These are phyloP conservation scores for Trichopria drosophilae DNA, from an alignment of 2,888 invertebrate genomes.

Conservation along the genomic window DNA sequence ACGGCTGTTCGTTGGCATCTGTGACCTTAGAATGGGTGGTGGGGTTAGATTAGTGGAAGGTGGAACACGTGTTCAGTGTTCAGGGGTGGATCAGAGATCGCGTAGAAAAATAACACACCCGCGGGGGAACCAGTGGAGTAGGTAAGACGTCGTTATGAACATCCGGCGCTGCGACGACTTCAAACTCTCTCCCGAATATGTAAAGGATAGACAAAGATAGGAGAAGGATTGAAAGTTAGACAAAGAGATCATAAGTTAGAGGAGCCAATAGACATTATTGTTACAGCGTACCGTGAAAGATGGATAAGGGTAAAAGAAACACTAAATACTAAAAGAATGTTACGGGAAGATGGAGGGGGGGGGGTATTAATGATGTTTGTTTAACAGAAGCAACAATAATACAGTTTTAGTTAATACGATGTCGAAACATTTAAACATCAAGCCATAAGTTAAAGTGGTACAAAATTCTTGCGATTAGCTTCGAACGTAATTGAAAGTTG, in stretches of 20 bases:
- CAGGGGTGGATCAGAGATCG: conserved; percentile 38
- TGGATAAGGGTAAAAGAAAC: too few relatives aligned
- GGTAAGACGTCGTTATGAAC: conserved; percentile 57
- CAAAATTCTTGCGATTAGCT: conserved; percentile 45
- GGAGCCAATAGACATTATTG: too few relatives aligned
- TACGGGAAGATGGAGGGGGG: too few relatives aligned
- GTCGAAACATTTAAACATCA: conserved; percentile 50
- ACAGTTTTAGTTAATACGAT: conserved; percentile 45
- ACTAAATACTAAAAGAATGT: too few relatives aligned
- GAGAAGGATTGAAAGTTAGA: too few relatives aligned
- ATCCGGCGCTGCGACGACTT: conserved; percentile 50
- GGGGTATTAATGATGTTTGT: too few relatives aligned
- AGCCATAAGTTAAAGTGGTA: neutral
- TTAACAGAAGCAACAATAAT: conserved; percentile 31
- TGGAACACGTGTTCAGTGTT: conserved; percentile 57
- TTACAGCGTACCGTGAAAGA: too few relatives aligned
- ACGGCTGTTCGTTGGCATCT: conserved; percentile 41
- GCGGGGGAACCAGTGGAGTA: conserved; percentile 50
- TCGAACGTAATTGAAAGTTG: conserved; percentile 52
- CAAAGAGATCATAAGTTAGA: too few relatives aligned
- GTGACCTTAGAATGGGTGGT: conserved; percentile 31
- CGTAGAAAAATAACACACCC: conserved; percentile 52
- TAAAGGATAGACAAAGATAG: too few relatives aligned
- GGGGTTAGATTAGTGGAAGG: conserved; percentile 52
- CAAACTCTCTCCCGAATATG: conserved; percentile 34